These are phyloP conservation scores for Caenorhabditis panamensis DNA, from an alignment of 2,888 invertebrate species.

Conservation along the genomic window DNA sequence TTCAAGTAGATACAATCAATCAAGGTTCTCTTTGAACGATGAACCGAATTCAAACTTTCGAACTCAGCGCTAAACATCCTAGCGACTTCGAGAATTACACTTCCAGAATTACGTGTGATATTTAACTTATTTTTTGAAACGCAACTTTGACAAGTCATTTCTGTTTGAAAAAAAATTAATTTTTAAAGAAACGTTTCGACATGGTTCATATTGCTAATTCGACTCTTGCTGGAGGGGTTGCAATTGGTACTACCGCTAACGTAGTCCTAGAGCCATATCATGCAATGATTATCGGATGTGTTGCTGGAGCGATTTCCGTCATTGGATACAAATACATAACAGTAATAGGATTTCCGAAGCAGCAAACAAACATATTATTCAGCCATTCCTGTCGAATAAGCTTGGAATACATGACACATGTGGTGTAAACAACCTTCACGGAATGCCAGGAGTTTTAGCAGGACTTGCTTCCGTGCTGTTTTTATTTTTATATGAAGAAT, in stretches of 20 bases:
- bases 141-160: neutral
- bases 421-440: conserved; percentile 78
- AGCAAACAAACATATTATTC: neutral
- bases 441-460: conserved; percentile 75
- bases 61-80: too few relatives aligned
- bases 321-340: conserved; percentile 75
- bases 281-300: conserved; percentile 79
- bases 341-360: conserved; percentile 48
- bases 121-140: neutral
- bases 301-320: conserved; percentile 80
- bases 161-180: neutral
- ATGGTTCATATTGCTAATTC: conserved; percentile 83
- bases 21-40: too few relatives aligned
- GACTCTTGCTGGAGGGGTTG: conserved; percentile 82
- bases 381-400: conserved; percentile 87
- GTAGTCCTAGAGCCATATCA: conserved; percentile 82
- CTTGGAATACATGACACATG: conserved; percentile 84
- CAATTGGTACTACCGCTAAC: conserved; percentile 81
- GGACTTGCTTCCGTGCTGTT: conserved; percentile 68
- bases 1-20: too few relatives aligned
- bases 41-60: too few relatives aligned
- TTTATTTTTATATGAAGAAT: conserved; percentile 65
- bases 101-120: too few relatives aligned
- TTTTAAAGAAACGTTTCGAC: conserved; percentile 74
- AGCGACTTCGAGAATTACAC: too few relatives aligned